Evolutionary conservation across 1,140 invertebrate species (phyloP).

Genomic region (Sinella curviseta): DNA sequence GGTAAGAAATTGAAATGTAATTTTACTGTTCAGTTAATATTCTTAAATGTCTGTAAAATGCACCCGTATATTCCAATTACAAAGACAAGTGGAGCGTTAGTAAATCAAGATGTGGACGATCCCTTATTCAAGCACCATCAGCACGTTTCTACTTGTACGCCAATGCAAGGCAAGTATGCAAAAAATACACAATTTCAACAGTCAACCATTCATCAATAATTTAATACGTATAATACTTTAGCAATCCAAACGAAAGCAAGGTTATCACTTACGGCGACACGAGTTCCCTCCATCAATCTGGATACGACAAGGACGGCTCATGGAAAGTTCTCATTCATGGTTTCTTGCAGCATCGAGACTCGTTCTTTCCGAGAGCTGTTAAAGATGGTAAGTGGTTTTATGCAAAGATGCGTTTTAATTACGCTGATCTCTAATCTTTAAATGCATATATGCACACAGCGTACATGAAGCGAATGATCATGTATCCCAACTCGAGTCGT

Average conservation of each 20-base stretch:
- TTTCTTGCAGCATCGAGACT: neutral
- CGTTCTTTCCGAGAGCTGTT: neutral
- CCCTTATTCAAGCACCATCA: neutral
- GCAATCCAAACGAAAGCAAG: neutral
- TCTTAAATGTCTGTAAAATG: no score
- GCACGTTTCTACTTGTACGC: neutral
- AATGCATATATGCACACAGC: neutral
- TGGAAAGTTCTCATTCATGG: conserved; percentile 20
- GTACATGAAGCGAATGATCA: conserved; percentile 3
- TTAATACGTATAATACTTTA: neutral
- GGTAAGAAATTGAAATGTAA: no score
- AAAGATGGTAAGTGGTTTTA: conserved; percentile 17
- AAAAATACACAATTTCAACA: no score
- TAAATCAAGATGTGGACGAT: conserved; percentile 14
- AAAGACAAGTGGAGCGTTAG: no score
- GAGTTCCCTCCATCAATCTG: neutral
- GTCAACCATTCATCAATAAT: no score
- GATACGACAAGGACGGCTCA: neutral
- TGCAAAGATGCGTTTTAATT: neutral
- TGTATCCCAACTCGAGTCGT: neutral
- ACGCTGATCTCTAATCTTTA: neutral
- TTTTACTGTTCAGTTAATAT: no score
- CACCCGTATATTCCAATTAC: no score
- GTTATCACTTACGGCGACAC: neutral
- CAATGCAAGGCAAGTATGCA: neutral